Conservation (phyloP, 2,888 invertebrate species). For the Dermolepida albohirtum region DNA sequence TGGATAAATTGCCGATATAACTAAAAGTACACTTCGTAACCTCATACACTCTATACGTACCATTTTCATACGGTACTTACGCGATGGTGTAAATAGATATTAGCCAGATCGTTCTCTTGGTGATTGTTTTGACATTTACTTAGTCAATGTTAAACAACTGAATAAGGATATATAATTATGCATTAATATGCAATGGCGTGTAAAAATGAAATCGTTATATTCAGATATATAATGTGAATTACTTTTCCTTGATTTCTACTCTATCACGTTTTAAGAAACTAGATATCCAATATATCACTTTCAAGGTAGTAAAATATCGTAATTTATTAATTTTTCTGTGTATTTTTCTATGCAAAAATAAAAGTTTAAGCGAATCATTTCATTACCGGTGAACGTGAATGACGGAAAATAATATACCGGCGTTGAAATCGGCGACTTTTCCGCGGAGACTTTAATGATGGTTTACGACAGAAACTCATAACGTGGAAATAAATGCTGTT, state of each 20-base stretch:
- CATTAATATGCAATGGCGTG: constrained; percentile 28
- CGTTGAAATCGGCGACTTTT: too few relatives aligned
- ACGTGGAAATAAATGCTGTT: neutral
- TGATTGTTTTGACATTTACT: constrained; percentile 42
- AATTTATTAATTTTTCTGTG: too few relatives aligned
- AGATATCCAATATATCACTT: too few relatives aligned
- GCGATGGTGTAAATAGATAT: neutral
- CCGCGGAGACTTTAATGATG: constrained; percentile 1
- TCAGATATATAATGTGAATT: neutral
- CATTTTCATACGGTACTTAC: constrained; percentile 1
- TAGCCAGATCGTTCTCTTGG: neutral
- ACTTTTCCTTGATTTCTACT: constrained; percentile 14
- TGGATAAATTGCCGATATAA: too few relatives aligned
- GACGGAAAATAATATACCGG: too few relatives aligned
- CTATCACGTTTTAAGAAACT: too few relatives aligned
- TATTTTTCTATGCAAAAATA: too few relatives aligned
- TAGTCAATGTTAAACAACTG: constrained; percentile 40
- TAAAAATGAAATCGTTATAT: neutral
- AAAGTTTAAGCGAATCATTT: too few relatives aligned
- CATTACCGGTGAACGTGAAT: too few relatives aligned
- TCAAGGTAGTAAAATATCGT: too few relatives aligned
- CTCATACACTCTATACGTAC: neutral
- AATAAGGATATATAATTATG: constrained; percentile 36
- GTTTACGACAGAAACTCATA: neutral
- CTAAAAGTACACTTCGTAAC: neutral